Percentiles rank a stretch among this genome's conserved stretches.
These are phyloP conservation scores for Myxocyprinus asiaticus DNA, from an alignment of 2,113 vertebrate species.

Conservation along the genomic window DNA sequence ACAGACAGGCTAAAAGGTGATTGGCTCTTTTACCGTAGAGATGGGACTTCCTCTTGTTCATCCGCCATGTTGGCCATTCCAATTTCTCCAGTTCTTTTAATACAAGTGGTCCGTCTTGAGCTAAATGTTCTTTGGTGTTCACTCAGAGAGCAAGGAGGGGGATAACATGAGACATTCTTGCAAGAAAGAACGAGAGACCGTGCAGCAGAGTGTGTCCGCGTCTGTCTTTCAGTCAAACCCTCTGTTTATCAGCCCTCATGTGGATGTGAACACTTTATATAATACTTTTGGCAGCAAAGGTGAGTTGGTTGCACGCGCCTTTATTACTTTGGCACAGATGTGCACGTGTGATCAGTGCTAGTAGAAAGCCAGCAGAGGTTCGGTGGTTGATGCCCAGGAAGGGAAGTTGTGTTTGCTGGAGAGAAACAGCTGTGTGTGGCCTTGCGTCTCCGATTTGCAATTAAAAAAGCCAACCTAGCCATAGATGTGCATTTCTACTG, in stretches of 20 bases:
- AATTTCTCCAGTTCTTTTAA: too few relatives aligned
- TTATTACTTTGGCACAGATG: neutral
- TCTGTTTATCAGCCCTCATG: neutral
- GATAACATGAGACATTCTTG: too few relatives aligned
- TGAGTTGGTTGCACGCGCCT: neutral
- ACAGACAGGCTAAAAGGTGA: too few relatives aligned
- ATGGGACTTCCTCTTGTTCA: too few relatives aligned
- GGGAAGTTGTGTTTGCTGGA: neutral
- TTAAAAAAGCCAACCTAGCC: neutral
- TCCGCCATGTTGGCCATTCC: too few relatives aligned
- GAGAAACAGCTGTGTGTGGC: slow-evolving; percentile 24
- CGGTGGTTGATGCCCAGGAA: neutral
- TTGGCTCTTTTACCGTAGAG: too few relatives aligned
- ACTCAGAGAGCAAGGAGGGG: too few relatives aligned
- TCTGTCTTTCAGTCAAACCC: neutral
- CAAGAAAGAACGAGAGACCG: neutral
- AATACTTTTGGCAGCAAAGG: neutral
- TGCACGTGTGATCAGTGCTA: neutral
- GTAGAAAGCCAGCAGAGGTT: neutral
- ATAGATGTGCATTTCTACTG: neutral
- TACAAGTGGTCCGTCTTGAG: too few relatives aligned
- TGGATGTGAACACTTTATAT: slow-evolving; percentile 1
- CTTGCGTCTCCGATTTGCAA: neutral
- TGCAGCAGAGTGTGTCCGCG: neutral
- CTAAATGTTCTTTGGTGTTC: too few relatives aligned